Evolutionary conservation across 1,140 invertebrate species (phyloP), one percentile per base, ranked within the genome.

Genomic region (Saccostrea echinata): DNA sequence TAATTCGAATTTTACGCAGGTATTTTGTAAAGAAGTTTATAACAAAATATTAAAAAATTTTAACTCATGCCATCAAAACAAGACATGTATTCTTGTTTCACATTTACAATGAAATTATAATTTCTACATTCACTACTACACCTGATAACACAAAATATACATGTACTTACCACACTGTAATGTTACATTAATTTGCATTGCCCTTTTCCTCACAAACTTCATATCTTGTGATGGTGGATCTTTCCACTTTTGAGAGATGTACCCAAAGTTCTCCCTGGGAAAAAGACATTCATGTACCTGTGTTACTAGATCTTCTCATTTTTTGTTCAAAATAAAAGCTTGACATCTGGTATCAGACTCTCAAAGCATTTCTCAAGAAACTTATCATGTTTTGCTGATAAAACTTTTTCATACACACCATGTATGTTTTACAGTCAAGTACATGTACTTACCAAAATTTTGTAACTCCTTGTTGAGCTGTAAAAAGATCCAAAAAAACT

Each of bases 361-460:
- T 18, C 55, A 61, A 21, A 18, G n/a, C 18, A 61, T 61, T 61
- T 61, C 18, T 43, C 43, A 43, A 43, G 43, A 43, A 43, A 43
- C 35, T 6, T 43, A 2, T 43, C 9, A 43, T 43, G 43, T 43
- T 43, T 43, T 43, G 9, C 43, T 43, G 43, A 43, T 2, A 43
- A 1, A 43, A 43, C 43, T 43, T n/a, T 61, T 61, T n/a, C 8
- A 21, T 6, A n/a, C 6, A 61, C 6, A 21, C 18, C n/a, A n/a
- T 61, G 0, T 6, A 61, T 21, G 6, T 21, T 21, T 61, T n/a
- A 18, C 18, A 61, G 18, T 61, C 55, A n/a, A 64, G 76, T 84
- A n/a, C n/a, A n/a, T n/a, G n/a, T n/a, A 93, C 93, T 94, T 86
- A 94, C 94, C 94, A 94, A 88, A 94, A 94, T 84, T 93, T 94